These are phyloP conservation scores for Tenthredo scrophulariae DNA, from an alignment of 2,888 invertebrate genomes.

Conservation along the genomic window DNA sequence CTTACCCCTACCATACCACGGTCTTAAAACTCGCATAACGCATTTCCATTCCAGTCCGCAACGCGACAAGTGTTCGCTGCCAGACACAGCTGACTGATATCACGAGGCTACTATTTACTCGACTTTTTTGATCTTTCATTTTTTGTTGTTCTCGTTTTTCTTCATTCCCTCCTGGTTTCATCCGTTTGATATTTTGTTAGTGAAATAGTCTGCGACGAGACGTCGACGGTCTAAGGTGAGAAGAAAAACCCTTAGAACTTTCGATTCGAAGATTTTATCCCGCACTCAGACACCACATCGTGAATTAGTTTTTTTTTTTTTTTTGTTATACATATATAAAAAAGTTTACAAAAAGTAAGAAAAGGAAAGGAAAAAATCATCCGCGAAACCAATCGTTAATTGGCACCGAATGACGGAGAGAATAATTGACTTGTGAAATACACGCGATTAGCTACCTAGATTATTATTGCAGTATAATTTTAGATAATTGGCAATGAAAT, in stretches of 20 bases:
- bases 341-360: neutral
- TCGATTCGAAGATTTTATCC: neutral
- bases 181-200: neutral
- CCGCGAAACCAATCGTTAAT: neutral
- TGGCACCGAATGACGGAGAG: neutral
- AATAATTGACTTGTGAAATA: neutral
- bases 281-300: neutral
- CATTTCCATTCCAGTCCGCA: constrained; percentile 55
- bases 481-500: neutral
- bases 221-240: constrained; percentile 2
- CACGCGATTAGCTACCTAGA: neutral
- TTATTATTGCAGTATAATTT: neutral
- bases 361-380: neutral
- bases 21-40: constrained; percentile 55
- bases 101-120: constrained; percentile 2
- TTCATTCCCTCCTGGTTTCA: neutral
- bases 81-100: constrained; percentile 44
- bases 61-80: constrained; percentile 59
- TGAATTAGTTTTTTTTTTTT: neutral
- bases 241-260: neutral
- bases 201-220: neutral
- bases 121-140: neutral
- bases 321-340: neutral
- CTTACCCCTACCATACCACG: constrained; percentile 48
- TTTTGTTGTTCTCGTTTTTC: neutral